phyloP scores from a whole-genome alignment of 2,888 invertebrate species.

The Archips xylosteana region DNA sequence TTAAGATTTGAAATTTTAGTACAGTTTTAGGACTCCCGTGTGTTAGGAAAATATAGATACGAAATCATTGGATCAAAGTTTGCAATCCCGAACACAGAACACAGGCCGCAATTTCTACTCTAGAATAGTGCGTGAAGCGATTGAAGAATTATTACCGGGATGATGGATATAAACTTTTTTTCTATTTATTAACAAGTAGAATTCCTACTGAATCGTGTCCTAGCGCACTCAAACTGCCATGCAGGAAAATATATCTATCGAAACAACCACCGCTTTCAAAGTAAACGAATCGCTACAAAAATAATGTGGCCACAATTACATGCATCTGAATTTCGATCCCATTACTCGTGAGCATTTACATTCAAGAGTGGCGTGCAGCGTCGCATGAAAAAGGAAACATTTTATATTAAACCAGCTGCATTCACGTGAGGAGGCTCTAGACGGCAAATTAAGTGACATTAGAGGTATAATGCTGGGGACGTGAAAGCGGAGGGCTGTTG shows the following conservation, averaged over 20 bases:
- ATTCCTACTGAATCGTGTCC: neutral
- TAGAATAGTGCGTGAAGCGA: too few relatives aligned
- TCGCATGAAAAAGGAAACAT: conserved; percentile 72
- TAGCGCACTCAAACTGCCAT: neutral
- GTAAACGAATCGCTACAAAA: neutral
- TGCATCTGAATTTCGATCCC: conserved; percentile 52
- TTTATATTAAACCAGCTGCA: conserved; percentile 83
- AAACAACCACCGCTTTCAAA: neutral
- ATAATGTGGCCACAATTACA: conserved; percentile 8
- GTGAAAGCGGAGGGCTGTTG: conserved; percentile 78
- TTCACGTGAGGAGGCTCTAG: conserved; percentile 82
- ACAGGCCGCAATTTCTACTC: too few relatives aligned
- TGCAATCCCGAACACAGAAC: too few relatives aligned
- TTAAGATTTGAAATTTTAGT: too few relatives aligned
- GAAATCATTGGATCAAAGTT: too few relatives aligned
- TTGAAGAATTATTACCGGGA: too few relatives aligned
- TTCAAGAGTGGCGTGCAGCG: conserved; percentile 76
- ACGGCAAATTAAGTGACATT: conserved; percentile 85
- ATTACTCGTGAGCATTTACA: conserved; percentile 81
- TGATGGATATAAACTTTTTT: too few relatives aligned
- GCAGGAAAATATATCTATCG: neutral
- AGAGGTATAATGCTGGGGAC: conserved; percentile 79
- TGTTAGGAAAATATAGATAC: too few relatives aligned
- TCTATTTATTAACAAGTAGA: too few relatives aligned
- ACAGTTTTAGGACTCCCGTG: too few relatives aligned